phyloP scores from a whole-genome alignment of 2,113 vertebrate species.

The Ceyx melanurus region DNA sequence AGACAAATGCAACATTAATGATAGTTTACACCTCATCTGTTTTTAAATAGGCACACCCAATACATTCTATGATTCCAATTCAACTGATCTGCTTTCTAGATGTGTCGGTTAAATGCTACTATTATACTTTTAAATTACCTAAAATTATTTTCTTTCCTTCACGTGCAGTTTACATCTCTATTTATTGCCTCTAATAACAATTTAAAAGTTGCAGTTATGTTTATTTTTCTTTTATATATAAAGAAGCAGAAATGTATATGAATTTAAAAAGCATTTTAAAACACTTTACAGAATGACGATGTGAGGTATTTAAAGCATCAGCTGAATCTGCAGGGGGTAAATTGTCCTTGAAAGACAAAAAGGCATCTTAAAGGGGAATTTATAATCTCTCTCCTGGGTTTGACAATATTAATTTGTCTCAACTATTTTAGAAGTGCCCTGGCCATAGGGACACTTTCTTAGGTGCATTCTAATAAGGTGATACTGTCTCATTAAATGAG shows the following conservation, averaged over 20 bases:
- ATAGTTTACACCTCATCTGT: background rate
- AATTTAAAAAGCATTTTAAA: conserved; percentile 39
- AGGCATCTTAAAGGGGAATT: conserved; percentile 73
- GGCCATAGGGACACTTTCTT: conserved; percentile 53
- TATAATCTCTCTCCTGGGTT: conserved; percentile 72
- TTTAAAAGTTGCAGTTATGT: background rate
- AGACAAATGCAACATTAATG: background rate
- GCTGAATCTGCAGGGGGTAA: conserved; percentile 60
- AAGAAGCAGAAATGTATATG: background rate
- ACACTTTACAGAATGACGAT: conserved; percentile 9
- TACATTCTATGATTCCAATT: background rate
- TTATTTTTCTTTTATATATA: background rate
- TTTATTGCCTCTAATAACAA: background rate
- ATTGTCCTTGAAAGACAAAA: conserved; percentile 76
- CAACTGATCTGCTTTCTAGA: background rate
- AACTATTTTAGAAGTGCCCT: conserved; percentile 68
- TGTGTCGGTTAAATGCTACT: background rate
- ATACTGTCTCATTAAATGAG: conserved; percentile 40
- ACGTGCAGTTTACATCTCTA: background rate
- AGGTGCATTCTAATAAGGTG: conserved; percentile 73
- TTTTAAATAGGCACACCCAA: background rate
- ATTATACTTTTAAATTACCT: background rate
- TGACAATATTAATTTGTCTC: conserved; percentile 80
- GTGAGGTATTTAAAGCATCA: conserved; percentile 52
- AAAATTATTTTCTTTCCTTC: background rate